phyloP scores from a whole-genome alignment of 2,888 invertebrate species.

The Cataglyphis cursor region DNA sequence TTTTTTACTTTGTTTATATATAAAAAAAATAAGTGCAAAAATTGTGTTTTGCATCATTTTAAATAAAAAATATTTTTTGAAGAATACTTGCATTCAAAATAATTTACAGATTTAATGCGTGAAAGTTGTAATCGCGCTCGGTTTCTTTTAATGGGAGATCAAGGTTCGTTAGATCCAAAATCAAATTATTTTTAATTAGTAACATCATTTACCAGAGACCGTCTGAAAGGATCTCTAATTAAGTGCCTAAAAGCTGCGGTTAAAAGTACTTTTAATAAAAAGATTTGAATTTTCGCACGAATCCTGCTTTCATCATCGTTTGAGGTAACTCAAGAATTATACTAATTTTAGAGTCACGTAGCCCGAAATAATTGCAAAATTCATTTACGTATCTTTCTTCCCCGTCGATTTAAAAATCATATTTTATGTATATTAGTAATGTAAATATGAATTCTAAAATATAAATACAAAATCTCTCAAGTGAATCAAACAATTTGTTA shows the following conservation, averaged over 20 bases:
- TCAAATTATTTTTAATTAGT: conserved; percentile 40
- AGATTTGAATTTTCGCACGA: conserved; percentile 3
- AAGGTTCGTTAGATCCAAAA: conserved; percentile 11
- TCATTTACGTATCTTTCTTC: background rate
- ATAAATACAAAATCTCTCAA: background rate
- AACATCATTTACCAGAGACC: conserved; percentile 4
- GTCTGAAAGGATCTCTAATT: conserved; percentile 10
- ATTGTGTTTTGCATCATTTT: background rate
- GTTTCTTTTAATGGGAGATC: conserved; percentile 28
- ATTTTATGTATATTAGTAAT: background rate
- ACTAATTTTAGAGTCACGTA: background rate
- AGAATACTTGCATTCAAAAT: conserved; percentile 20
- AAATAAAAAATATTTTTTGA: background rate
- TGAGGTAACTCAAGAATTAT: background rate
- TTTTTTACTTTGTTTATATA: background rate
- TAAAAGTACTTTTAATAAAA: conserved; percentile 26
- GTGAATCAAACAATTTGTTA: conserved; percentile 2
- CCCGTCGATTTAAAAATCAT: background rate
- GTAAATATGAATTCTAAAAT: background rate
- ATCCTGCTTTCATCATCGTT: conserved; percentile 2
- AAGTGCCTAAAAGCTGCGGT: conserved; percentile 31
- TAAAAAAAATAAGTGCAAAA: too few relatives aligned
- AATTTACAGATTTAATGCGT: conserved; percentile 27
- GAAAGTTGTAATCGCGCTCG: background rate
- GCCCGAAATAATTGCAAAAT: background rate